Conservation (phyloP, 1,140 invertebrate genomes). For the Drosophila parvula region DNA sequence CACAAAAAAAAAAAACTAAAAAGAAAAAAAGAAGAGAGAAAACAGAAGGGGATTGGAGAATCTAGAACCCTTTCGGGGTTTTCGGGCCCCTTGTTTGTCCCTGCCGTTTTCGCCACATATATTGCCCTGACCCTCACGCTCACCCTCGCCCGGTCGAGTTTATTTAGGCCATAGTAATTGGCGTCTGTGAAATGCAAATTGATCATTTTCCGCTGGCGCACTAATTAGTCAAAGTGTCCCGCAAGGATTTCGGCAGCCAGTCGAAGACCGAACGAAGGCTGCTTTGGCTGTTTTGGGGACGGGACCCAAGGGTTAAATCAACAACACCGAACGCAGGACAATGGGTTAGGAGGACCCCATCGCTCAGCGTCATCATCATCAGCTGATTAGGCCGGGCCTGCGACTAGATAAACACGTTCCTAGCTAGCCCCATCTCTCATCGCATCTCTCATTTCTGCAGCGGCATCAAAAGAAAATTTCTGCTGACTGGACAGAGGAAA, state of each 20-base stretch:
- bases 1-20: background rate
- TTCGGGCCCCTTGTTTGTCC: constrained; percentile 34
- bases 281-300: background rate
- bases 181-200: constrained; percentile 78
- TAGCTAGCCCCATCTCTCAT: constrained; percentile 3
- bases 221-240: constrained; percentile 79
- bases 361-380: constrained; percentile 50
- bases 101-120: constrained; percentile 14
- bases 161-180: constrained; percentile 65
- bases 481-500: constrained; percentile 32
- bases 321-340: constrained; percentile 53
- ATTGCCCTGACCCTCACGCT: background rate
- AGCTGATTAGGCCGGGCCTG: constrained; percentile 63
- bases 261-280: background rate
- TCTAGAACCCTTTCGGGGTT: constrained; percentile 30
- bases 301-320: constrained; percentile 63
- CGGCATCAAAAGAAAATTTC: constrained; percentile 43
- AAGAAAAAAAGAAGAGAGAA: background rate
- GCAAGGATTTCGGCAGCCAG: constrained; percentile 22
- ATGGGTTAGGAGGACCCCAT: constrained; percentile 18
- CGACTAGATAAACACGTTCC: constrained; percentile 74
- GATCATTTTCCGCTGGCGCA: constrained; percentile 74
- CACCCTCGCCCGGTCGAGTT: constrained; percentile 8
- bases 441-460: constrained; percentile 62
- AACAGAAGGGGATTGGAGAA: background rate